Base-by-base conservation (phyloP, 2,797 vertebrate species). In the Oreonectes daqikongensis region DNA sequence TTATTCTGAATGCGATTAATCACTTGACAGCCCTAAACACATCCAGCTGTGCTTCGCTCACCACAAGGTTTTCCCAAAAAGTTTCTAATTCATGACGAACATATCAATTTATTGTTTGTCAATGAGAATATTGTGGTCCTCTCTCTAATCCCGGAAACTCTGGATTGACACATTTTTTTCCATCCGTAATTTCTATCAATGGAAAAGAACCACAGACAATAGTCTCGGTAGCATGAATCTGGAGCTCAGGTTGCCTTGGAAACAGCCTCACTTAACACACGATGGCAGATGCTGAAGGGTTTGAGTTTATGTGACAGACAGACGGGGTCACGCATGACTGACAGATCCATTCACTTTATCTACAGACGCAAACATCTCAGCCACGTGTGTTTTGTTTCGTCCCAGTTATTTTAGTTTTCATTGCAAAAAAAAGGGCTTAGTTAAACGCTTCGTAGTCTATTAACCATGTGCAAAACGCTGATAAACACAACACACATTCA, bases 181-280 rank as follows among this genome's bases (percentile, higher is more conserved):
- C 40, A 42, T 20, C 20, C 18, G 6, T n/a, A 30, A 60, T 8
- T 85, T 80, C 75, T 72, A 64, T 75, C 72, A 89, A 87, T 84
- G 85, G 71, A 86, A 85, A 86, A 81, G 91, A 83, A 89, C 88
- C 14, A 48, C 55, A 57, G 91, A 91, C 90, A 92, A 91, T 90
- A 81, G 86, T 81, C 78, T 83, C 87, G 83, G 81, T 82, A 82
- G 85, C 79, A 35, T 90, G 83, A 86, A 92, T 90, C 88, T 87
- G 91, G 89, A 90, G 86, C 89, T 86, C 88, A 44, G 83, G 93
- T 94, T 94, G 89, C 91, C 93, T 88, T 93, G 92, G 93, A 93
- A 94, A 94, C 93, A 90, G 91, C 88, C 90, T 92, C 91, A 70
- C 76, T 77, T 88, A 89, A 87, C 88, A 89, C 89, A 91, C 91